Conservation (phyloP, 2,888 invertebrate species). For the Ormyrus pomaceus region DNA sequence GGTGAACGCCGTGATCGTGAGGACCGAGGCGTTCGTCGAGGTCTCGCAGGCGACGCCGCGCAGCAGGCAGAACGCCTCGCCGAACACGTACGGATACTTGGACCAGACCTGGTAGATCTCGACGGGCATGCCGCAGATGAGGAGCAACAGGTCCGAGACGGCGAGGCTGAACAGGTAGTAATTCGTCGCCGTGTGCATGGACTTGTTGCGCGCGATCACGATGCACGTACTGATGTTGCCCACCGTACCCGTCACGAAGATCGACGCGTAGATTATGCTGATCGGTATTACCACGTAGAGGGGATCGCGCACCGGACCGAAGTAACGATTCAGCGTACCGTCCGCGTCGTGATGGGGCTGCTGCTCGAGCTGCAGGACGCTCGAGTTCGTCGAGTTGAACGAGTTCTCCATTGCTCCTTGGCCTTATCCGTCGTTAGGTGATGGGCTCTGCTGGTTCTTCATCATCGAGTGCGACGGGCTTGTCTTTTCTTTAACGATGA, state of each 20-base stretch:
- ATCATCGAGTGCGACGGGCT: too few relatives aligned
- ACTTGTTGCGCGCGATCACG: slow-evolving; percentile 80
- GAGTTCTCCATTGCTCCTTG: slow-evolving; percentile 25
- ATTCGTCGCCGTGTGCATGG: slow-evolving; percentile 83
- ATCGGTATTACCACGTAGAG: slow-evolving; percentile 76
- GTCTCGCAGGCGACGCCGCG: slow-evolving; percentile 78
- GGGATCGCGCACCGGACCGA: slow-evolving; percentile 70
- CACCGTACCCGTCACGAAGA: slow-evolving; percentile 79
- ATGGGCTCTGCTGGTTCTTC: too few relatives aligned
- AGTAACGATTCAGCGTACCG: not conserved
- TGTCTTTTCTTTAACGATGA: too few relatives aligned
- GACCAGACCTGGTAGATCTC: slow-evolving; percentile 78
- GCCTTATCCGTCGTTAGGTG: not conserved
- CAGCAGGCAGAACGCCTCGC: slow-evolving; percentile 78
- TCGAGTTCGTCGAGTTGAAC: slow-evolving; percentile 13
- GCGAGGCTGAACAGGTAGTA: slow-evolving; percentile 82
- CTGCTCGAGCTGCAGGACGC: not conserved
- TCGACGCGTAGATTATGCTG: slow-evolving; percentile 77
- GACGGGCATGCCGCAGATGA: slow-evolving; percentile 79
- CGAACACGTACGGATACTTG: slow-evolving; percentile 77
- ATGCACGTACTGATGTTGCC: slow-evolving; percentile 82
- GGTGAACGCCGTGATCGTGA: slow-evolving; percentile 84
- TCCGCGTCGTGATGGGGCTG: not conserved
- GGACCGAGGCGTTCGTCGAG: slow-evolving; percentile 77
- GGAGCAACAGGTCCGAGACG: slow-evolving; percentile 80